phyloP scores from a whole-genome alignment of 2,888 invertebrate genomes.

The Pollenia amentaria region DNA sequence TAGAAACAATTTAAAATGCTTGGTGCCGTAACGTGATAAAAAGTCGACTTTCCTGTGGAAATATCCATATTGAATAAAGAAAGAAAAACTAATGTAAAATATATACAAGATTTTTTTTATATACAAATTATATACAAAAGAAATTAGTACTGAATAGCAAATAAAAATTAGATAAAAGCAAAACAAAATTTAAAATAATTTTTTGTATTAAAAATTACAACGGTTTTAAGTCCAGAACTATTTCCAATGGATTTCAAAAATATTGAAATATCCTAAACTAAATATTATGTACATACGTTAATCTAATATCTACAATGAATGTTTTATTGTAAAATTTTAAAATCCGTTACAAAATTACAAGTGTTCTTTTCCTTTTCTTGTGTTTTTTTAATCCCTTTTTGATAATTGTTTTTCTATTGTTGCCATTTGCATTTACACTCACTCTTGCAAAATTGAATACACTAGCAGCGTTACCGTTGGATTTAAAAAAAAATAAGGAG shows the following conservation, averaged over 20 bases:
- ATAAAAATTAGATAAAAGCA: background rate
- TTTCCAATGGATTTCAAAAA: background rate
- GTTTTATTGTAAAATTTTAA: conserved; percentile 45
- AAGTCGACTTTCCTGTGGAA: no score
- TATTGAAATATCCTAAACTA: conserved; percentile 14
- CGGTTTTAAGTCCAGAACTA: background rate
- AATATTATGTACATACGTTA: background rate
- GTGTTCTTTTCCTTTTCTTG: conserved; percentile 14
- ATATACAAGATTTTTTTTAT: conserved; percentile 29
- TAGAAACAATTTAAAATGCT: no score
- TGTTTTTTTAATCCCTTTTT: background rate
- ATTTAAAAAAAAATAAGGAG: no score
- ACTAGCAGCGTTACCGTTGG: no score
- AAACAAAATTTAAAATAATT: background rate
- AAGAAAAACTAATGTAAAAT: conserved; percentile 14
- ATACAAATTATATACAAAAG: conserved; percentile 20
- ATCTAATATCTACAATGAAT: conserved; percentile 26
- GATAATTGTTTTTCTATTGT: conserved; percentile 32
- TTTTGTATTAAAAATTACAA: background rate
- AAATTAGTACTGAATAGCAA: background rate
- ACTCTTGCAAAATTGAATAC: conserved; percentile 6
- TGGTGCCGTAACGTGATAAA: no score
- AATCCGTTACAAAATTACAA: conserved; percentile 50
- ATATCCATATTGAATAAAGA: no score
- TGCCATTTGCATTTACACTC: conserved; percentile 36